Evolutionary conservation across 2,113 vertebrate species (phyloP), one percentile per base, ranked within the genome.

Genomic region (Indri indri): DNA sequence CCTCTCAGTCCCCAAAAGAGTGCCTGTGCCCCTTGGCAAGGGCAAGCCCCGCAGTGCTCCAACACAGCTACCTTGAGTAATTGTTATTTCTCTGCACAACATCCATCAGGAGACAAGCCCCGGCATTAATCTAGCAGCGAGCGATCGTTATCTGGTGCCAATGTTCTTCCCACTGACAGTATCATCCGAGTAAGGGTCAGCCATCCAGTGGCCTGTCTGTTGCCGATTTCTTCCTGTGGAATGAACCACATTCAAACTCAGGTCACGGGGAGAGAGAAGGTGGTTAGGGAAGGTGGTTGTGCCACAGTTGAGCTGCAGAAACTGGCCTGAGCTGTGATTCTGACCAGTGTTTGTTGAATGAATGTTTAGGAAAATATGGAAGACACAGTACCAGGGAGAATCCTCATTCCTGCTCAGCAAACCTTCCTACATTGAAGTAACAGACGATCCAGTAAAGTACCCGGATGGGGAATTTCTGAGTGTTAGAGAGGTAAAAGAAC

Each of bases 111-210:
- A 85, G 98, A 76, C 88, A 88, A 95, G 50, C 91, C 52, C 89
- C 86, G 80, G 88, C 89, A 95, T 98, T 97, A 97, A 96, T 98
- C 97, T 98, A 98, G 96, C 96, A 91, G 93, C 79, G 77, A 98
- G 95, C 83, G 96, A 97, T 98, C 1, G 0, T 98, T 98, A 98
- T 96, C 96, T 87, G 79, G 95, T 95, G 84, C 83, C 95, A 91
- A 50, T 6, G 17, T 96, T 98, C 91, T 95, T 98, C 95, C 96
- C 90, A 91, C 90, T 94, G 96, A 97, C 88, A 93, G 88, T 98
- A 92, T 98, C 96, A 98, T 91, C 98, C 98, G 97, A 98, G 87
- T 97, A 97, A 98, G 96, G 91, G 97, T 98, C 96, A 97, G 97
- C 70, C 93, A 97, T 95, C 92, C 97, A 96, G 96, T 20, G 0